Conservation (phyloP, 2,797 vertebrate species). For the Rhinoraja longicauda region DNA sequence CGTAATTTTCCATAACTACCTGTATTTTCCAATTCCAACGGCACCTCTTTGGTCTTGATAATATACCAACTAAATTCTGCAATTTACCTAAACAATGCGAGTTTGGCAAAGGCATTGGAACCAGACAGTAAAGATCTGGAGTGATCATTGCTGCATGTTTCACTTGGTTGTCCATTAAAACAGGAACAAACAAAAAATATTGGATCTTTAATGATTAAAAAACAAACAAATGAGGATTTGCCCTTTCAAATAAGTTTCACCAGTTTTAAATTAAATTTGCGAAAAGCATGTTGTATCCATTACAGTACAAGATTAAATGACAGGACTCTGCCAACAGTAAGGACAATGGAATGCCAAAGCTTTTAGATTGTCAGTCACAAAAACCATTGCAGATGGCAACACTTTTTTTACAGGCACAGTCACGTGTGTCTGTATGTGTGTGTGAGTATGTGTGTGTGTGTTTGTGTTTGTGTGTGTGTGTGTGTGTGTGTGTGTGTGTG, state of each 20-base stretch:
- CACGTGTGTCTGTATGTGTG: not conserved
- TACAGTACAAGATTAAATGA: not conserved
- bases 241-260: not conserved
- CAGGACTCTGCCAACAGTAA: not conserved
- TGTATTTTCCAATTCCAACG: not conserved
- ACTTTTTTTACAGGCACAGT: not conserved
- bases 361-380: not conserved
- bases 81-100: not conserved
- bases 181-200: not conserved
- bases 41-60: not conserved
- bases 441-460: too few species aligned
- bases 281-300: not conserved
- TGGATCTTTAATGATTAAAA: not conserved
- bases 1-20: too few species aligned
- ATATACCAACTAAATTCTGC: not conserved
- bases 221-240: not conserved
- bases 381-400: not conserved
- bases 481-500: too few species aligned
- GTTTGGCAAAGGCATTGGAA: not conserved
- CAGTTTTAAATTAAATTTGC: not conserved
- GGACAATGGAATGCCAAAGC: not conserved
- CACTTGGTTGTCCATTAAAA: not conserved
- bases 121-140: not conserved
- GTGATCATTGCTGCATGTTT: not conserved
- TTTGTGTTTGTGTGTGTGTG: too few species aligned